Percentiles rank a stretch among this genome's conserved stretches.
phyloP scores from a whole-genome alignment of 2,113 vertebrate genomes.

The Brachyhypopomus occidentalis region DNA sequence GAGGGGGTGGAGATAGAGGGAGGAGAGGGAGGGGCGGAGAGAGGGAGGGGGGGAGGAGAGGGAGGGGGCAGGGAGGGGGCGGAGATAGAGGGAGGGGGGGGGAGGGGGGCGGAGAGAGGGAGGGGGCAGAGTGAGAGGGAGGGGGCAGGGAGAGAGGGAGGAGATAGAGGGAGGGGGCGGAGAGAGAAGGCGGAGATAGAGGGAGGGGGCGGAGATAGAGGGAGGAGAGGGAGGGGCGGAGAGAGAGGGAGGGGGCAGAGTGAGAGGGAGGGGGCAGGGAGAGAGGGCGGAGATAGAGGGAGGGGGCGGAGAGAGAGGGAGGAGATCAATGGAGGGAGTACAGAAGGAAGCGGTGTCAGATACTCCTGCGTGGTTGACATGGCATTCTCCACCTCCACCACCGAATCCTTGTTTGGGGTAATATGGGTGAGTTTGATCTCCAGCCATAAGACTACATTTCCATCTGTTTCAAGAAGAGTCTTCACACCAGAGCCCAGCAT shows the following conservation, averaged over 20 bases:
- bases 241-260: too few species aligned
- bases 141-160: neutral
- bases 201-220: neutral
- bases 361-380: too few species aligned
- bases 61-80: neutral
- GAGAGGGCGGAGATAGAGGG: too few species aligned
- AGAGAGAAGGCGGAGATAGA: neutral
- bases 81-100: too few species aligned
- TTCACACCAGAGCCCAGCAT: neutral
- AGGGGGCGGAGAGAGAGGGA: too few species aligned
- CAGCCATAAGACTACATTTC: neutral
- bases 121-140: conserved; percentile 4
- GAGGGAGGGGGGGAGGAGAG: conserved; percentile 24
- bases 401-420: neutral
- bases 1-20: too few species aligned
- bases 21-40: neutral
- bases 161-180: too few species aligned
- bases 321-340: too few species aligned
- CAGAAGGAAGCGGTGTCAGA: too few species aligned
- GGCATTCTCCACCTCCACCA: neutral
- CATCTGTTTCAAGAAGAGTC: neutral
- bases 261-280: too few species aligned
- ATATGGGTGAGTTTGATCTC: neutral
- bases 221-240: too few species aligned
- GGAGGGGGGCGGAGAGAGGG: conserved; percentile 12